These are phyloP conservation scores for Channa argus DNA, from an alignment of 2,113 vertebrate species.

Conservation along the genomic window DNA sequence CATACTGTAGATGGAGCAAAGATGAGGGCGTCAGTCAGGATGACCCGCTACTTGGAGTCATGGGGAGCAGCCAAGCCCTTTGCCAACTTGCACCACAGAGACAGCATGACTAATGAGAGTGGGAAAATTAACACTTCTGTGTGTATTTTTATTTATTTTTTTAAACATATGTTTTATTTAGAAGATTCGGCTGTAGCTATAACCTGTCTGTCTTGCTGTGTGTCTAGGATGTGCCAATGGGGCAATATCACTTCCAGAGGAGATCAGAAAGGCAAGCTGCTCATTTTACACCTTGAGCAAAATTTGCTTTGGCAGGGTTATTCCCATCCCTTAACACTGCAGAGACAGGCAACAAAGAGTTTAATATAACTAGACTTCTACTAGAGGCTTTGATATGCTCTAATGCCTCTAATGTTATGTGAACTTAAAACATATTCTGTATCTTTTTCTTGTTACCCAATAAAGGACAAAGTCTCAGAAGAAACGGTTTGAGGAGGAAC, in stretches of 20 bases:
- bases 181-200: background rate
- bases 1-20: constrained; percentile 90
- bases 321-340: constrained; percentile 1
- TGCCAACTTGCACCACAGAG: constrained; percentile 95
- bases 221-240: constrained; percentile 93
- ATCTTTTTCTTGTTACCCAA: constrained; percentile 28
- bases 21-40: constrained; percentile 97
- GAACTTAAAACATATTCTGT: constrained; percentile 18
- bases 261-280: constrained; percentile 92
- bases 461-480: constrained; percentile 97
- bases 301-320: constrained; percentile 44
- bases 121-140: constrained; percentile 98
- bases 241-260: constrained; percentile 94
- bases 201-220: constrained; percentile 24
- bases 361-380: constrained; percentile 32
- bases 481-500: constrained; percentile 95
- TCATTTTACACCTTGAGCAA: constrained; percentile 26
- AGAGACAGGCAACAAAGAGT: constrained; percentile 16
- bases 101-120: constrained; percentile 99
- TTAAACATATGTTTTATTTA: constrained; percentile 4
- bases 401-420: constrained; percentile 29
- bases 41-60: constrained; percentile 98
- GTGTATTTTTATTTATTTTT: constrained; percentile 55
- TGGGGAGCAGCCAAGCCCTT: constrained; percentile 99
- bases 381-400: constrained; percentile 23